Evolutionary conservation across 1,140 invertebrate genomes (phyloP).

Genomic region (Aphidius gifuensis): DNA sequence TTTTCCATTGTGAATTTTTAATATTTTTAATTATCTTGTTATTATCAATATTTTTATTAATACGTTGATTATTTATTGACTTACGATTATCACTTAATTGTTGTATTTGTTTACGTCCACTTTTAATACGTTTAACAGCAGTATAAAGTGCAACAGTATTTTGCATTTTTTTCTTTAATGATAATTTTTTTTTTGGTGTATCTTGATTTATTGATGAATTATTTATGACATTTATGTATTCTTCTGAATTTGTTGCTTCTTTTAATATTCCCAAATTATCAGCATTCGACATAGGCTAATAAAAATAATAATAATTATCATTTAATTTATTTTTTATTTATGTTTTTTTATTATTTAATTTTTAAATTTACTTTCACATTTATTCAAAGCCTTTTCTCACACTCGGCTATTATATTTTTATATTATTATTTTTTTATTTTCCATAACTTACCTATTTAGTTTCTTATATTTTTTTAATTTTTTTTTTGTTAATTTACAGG

Average conservation of each 20-base stretch:
- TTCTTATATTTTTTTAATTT: not conserved
- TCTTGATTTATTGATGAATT: slow-evolving; percentile 34
- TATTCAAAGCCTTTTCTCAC: slow-evolving; percentile 7
- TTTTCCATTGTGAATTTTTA: slow-evolving; percentile 25
- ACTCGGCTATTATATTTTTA: not conserved
- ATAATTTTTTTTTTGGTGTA: slow-evolving; percentile 35
- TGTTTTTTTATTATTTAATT: not conserved
- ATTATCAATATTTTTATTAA: slow-evolving; percentile 30
- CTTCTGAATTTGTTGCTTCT: slow-evolving; percentile 27
- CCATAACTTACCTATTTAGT: not conserved
- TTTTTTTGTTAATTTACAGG: not conserved
- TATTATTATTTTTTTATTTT: slow-evolving; percentile 7
- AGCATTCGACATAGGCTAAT: slow-evolving; percentile 9
- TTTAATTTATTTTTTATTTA: slow-evolving; percentile 6
- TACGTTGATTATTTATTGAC: slow-evolving; percentile 33
- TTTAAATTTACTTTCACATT: not conserved
- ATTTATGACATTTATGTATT: slow-evolving; percentile 29
- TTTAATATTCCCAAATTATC: slow-evolving; percentile 24
- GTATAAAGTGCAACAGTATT: slow-evolving; percentile 19
- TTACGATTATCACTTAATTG: slow-evolving; percentile 30
- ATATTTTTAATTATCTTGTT: slow-evolving; percentile 29
- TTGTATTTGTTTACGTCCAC: slow-evolving; percentile 11
- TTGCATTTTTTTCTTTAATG: not conserved
- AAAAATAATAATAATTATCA: slow-evolving; percentile 18
- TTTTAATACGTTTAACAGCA: slow-evolving; percentile 24